These are phyloP conservation scores for Sthenelais limicola DNA, from an alignment of 2,888 invertebrate species.

Conservation along the genomic window DNA sequence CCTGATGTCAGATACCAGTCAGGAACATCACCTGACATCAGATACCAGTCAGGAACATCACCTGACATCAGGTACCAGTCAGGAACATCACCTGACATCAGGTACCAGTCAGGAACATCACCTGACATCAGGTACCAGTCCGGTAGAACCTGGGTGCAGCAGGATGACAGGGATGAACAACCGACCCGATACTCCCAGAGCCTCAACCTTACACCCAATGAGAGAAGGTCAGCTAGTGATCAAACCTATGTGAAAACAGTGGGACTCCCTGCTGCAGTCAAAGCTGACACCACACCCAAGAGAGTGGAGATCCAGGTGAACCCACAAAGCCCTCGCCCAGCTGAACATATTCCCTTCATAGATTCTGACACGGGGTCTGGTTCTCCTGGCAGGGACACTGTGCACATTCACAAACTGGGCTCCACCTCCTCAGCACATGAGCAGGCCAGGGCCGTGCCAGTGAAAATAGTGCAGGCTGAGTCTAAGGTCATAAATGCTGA, in stretches of 20 bases:
- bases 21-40: too few species aligned
- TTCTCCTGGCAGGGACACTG: conserved; percentile 4
- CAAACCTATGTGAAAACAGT: too few species aligned
- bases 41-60: too few species aligned
- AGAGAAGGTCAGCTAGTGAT: background rate
- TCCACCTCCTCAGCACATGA: background rate
- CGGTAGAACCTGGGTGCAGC: too few species aligned
- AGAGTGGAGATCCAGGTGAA: background rate
- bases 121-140: conserved; percentile 9
- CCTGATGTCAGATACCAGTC: too few species aligned
- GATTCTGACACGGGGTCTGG: background rate
- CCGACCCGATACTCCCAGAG: background rate
- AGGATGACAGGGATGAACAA: background rate
- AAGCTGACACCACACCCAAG: too few species aligned
- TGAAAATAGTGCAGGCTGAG: conserved; percentile 25
- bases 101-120: too few species aligned
- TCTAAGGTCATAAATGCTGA: conserved; percentile 10
- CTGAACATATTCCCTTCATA: background rate
- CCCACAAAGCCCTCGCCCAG: background rate
- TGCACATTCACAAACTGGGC: conserved; percentile 19
- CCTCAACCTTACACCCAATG: background rate
- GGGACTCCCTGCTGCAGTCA: too few species aligned
- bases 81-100: too few species aligned
- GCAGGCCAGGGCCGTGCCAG: background rate
- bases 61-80: too few species aligned